phyloP scores from a whole-genome alignment of 2,113 vertebrate species.

The Emydocephalus ijimae region DNA sequence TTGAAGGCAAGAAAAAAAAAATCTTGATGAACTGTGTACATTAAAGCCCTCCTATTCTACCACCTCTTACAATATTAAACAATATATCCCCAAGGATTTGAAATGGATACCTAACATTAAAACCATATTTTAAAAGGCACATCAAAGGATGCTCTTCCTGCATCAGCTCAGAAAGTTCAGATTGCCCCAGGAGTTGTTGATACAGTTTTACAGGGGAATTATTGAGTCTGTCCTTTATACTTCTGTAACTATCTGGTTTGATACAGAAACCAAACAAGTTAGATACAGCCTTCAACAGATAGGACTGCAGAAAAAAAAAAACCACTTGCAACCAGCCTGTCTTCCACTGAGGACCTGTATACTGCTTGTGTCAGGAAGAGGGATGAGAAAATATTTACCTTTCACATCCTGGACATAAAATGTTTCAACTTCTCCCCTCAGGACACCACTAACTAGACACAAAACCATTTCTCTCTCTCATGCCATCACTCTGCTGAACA shows the following conservation, averaged over 20 bases:
- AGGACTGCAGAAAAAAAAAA: neutral
- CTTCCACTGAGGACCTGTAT: neutral
- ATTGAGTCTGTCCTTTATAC: neutral
- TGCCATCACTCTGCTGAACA: neutral
- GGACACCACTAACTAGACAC: neutral
- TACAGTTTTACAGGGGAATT: neutral
- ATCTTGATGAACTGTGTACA: neutral
- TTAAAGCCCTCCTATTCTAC: neutral
- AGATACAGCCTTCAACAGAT: neutral
- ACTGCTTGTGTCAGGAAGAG: neutral
- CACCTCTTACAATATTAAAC: neutral
- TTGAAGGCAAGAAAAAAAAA: neutral
- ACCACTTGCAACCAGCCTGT: neutral
- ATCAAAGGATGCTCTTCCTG: neutral
- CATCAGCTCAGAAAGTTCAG: neutral
- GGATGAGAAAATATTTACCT: neutral
- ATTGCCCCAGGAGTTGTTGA: neutral
- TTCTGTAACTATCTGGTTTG: neutral
- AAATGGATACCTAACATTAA: neutral
- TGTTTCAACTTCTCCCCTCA: neutral
- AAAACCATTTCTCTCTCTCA: neutral
- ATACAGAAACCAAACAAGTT: neutral
- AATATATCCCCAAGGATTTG: neutral
- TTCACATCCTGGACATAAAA: neutral
- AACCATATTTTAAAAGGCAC: neutral